These are phyloP conservation scores for Zoanthus gigantus DNA, from an alignment of 92 coral and sea anemone genomes.

Conservation along the genomic window DNA sequence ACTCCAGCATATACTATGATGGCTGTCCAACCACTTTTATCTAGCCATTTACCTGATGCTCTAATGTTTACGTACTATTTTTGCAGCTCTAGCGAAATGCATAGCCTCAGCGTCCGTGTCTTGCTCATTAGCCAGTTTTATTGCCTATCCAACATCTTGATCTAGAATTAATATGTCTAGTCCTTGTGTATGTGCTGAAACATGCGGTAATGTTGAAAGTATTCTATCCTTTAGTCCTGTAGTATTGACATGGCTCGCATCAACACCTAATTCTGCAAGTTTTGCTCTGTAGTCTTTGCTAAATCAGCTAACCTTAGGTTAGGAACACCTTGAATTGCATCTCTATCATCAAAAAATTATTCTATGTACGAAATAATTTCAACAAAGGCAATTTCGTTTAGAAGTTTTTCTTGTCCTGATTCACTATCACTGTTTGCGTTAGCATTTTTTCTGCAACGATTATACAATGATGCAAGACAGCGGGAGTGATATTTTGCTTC, in stretches of 20 bases:
- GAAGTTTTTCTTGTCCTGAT: slow-evolving; percentile 37
- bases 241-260: slow-evolving; percentile 40
- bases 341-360: slow-evolving; percentile 44
- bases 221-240: slow-evolving; percentile 29
- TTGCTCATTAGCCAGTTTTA: slow-evolving; percentile 33
- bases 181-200: slow-evolving; percentile 2
- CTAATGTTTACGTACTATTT: slow-evolving; percentile 31
- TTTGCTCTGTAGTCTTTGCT: slow-evolving; percentile 6
- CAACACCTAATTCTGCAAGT: slow-evolving; percentile 21
- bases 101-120: slow-evolving; percentile 42
- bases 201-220: too few species aligned
- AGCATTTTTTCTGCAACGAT: not conserved
- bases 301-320: slow-evolving; percentile 34
- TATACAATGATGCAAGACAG: not conserved
- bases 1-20: slow-evolving; percentile 1
- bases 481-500: too few species aligned
- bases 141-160: slow-evolving; percentile 54
- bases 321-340: slow-evolving; percentile 15
- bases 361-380: slow-evolving; percentile 56
- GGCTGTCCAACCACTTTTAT: slow-evolving; percentile 43
- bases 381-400: slow-evolving; percentile 60
- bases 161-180: slow-evolving; percentile 26
- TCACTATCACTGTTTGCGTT: not conserved
- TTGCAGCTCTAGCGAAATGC: slow-evolving; percentile 50
- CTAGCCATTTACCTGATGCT: slow-evolving; percentile 21